These are phyloP conservation scores for Hybos culiciformis DNA, from an alignment of 2,888 invertebrate genomes.

Conservation along the genomic window DNA sequence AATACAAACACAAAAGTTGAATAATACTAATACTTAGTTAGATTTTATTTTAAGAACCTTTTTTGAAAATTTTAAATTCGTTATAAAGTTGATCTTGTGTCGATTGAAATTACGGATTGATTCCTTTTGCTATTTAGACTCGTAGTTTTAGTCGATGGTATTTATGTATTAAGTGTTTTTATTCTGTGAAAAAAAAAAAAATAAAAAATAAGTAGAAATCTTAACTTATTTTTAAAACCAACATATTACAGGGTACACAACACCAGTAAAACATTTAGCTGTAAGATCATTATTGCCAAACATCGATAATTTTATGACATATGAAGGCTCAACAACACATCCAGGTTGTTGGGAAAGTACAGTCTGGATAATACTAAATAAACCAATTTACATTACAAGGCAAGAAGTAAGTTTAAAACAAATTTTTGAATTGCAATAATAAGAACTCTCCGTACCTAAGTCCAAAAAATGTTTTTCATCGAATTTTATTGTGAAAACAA, in stretches of 20 bases:
- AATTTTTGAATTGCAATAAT: not conserved
- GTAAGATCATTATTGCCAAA: conserved; percentile 76
- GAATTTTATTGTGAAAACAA: not conserved
- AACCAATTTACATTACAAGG: conserved; percentile 91
- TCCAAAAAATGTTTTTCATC: not conserved
- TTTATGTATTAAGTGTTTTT: too few relatives aligned
- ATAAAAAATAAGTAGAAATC: not conserved
- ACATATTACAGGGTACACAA: conserved; percentile 62
- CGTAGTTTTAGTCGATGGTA: too few relatives aligned
- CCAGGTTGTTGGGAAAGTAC: conserved; percentile 99
- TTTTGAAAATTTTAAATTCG: too few relatives aligned
- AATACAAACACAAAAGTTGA: too few relatives aligned
- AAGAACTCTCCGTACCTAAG: not conserved
- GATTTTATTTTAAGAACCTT: too few relatives aligned
- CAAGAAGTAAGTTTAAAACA: conserved; percentile 60
- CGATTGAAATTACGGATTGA: too few relatives aligned
- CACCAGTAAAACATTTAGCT: conserved; percentile 71
- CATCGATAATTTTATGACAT: conserved; percentile 95
- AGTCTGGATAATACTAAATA: conserved; percentile 96
- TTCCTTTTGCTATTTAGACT: too few relatives aligned
- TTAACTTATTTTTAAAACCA: conserved; percentile 19
- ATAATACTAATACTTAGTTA: too few relatives aligned
- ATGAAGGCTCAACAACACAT: conserved; percentile 94
- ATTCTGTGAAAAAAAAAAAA: not conserved
- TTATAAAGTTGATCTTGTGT: too few relatives aligned